Evolutionary conservation across 2,113 vertebrate species (phyloP).

Genomic region (Oceanodroma tethys): DNA sequence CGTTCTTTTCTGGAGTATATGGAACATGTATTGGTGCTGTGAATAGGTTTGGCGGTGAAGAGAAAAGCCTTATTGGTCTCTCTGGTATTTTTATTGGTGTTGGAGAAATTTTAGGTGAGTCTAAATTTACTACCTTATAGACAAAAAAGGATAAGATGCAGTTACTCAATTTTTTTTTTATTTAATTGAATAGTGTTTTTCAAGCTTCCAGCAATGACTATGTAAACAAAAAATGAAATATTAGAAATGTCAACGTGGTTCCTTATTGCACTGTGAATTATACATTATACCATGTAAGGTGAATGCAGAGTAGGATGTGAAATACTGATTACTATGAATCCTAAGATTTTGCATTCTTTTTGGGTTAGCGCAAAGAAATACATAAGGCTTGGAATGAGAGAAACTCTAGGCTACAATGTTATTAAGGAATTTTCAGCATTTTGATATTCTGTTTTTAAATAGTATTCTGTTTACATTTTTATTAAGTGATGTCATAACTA

Average conservation of each 20-base stretch:
- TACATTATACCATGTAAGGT: not conserved
- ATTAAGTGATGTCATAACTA: not conserved
- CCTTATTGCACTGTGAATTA: not conserved
- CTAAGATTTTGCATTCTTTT: not conserved
- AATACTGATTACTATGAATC: not conserved
- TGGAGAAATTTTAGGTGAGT: slow-evolving; percentile 93
- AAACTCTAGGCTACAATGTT: not conserved
- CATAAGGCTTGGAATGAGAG: not conserved
- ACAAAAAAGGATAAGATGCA: not conserved
- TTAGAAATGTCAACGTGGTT: not conserved
- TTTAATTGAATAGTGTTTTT: not conserved
- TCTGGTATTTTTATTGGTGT: slow-evolving; percentile 95
- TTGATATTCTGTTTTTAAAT: not conserved
- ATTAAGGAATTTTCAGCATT: not conserved
- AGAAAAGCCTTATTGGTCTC: slow-evolving; percentile 93
- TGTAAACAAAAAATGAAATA: not conserved
- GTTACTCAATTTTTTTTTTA: not conserved
- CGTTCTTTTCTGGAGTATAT: slow-evolving; percentile 95
- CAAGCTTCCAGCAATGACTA: not conserved
- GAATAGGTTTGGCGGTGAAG: slow-evolving; percentile 85
- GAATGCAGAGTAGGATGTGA: not conserved
- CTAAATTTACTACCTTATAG: not conserved
- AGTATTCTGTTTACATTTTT: not conserved
- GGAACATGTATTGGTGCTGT: slow-evolving; percentile 94
- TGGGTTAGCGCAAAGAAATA: not conserved